These are phyloP conservation scores for Crossaster papposus DNA, from an alignment of 53 echinoderm and acorn worm genomes.

Conservation along the genomic window DNA sequence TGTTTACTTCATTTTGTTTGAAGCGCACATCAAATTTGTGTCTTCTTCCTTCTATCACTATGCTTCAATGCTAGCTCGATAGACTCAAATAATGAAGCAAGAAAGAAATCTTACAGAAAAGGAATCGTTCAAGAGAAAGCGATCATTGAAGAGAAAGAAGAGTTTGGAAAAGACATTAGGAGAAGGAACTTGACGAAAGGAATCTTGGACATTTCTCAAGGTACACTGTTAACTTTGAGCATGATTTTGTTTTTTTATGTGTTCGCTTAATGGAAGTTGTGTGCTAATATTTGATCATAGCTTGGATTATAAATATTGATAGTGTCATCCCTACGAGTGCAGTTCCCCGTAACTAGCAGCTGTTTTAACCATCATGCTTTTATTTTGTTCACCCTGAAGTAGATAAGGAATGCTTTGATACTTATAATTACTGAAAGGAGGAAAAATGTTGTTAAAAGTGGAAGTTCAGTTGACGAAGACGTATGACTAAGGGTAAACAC, in stretches of 20 bases:
- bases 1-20: background rate
- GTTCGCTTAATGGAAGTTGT: background rate
- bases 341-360: background rate
- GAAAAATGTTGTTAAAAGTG: constrained; percentile 54
- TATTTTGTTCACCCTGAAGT: background rate
- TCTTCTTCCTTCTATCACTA: background rate
- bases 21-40: background rate
- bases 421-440: constrained; percentile 22
- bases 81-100: background rate
- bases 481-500: constrained; percentile 23
- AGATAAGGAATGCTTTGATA: background rate
- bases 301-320: background rate
- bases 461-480: constrained; percentile 19
- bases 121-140: background rate
- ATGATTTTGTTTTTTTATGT: background rate
- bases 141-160: too few species aligned
- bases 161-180: background rate
- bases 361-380: background rate
- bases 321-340: background rate
- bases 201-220: background rate
- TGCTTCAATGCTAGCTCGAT: background rate
- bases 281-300: background rate
- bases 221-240: background rate
- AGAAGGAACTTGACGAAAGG: background rate
- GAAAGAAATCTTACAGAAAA: background rate